phyloP scores from a whole-genome alignment of 2,888 invertebrate species.

The Standfussiana lucernea region DNA sequence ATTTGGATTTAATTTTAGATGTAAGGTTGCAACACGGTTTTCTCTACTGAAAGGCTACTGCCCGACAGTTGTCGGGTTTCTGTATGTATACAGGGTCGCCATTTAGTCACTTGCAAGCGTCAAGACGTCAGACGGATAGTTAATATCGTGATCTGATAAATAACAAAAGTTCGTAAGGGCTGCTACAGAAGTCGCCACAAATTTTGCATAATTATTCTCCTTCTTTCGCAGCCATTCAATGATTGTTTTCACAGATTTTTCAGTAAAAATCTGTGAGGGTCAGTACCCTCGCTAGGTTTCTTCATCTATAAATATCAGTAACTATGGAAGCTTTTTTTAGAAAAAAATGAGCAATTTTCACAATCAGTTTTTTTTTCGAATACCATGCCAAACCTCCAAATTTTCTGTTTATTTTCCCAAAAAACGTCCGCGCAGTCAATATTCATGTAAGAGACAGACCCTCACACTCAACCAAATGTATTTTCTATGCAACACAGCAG shows the following conservation, averaged over 20 bases:
- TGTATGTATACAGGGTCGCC: not conserved
- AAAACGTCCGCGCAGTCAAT: slow-evolving; percentile 39
- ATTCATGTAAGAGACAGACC: slow-evolving; percentile 54
- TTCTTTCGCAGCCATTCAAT: not conserved
- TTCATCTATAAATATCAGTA: not conserved
- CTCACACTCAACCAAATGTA: slow-evolving; percentile 66
- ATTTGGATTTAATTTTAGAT: not conserved
- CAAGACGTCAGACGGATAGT: not conserved
- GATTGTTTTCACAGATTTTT: not conserved
- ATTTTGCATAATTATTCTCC: not conserved
- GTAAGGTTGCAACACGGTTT: not conserved
- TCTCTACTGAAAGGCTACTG: not conserved
- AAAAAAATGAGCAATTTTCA: not conserved
- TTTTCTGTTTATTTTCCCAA: slow-evolving; percentile 5
- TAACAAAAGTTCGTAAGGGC: not conserved
- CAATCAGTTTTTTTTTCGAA: not conserved
- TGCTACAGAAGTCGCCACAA: not conserved
- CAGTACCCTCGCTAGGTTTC: not conserved
- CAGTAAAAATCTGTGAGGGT: too few species aligned
- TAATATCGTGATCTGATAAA: not conserved
- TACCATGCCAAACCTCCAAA: not conserved
- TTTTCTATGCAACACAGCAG: slow-evolving; percentile 70
- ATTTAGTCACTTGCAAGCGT: not conserved
- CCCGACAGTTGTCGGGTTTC: not conserved
- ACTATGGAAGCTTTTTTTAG: not conserved